These are phyloP conservation scores for Calidris pugnax DNA, from an alignment of 2,113 vertebrate species.

Conservation along the genomic window DNA sequence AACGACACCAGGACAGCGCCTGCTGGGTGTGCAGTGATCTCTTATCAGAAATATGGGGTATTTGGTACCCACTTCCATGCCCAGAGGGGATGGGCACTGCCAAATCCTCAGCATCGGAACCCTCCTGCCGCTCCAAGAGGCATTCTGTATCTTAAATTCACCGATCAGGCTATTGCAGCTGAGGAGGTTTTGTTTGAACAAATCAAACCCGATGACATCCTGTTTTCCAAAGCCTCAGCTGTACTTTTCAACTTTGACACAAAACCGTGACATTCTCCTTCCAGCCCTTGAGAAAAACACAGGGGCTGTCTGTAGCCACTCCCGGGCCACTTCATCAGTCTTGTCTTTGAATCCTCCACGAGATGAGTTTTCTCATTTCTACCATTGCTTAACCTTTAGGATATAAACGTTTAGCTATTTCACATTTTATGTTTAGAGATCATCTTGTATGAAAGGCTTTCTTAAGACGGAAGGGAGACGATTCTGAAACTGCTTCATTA, in stretches of 20 bases:
- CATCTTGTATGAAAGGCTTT: not conserved
- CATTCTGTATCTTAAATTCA: not conserved
- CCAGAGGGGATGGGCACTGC: not conserved
- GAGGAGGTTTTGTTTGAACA: not conserved
- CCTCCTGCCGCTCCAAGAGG: not conserved
- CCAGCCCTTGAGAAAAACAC: not conserved
- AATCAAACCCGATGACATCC: not conserved
- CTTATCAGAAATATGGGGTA: not conserved
- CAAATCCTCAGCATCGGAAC: not conserved
- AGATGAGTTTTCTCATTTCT: not conserved
- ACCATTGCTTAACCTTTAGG: not conserved
- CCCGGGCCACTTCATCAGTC: not conserved
- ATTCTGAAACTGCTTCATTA: not conserved
- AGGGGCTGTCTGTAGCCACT: not conserved
- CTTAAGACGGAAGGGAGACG: not conserved
- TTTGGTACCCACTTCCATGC: rapidly evolving
- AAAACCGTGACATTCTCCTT: not conserved
- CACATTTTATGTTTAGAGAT: not conserved
- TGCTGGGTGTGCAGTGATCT: not conserved
- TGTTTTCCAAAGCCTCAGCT: not conserved
- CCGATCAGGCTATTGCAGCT: rapidly evolving
- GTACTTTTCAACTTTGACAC: not conserved
- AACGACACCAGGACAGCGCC: rapidly evolving
- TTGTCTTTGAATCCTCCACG: not conserved
- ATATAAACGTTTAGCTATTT: not conserved